phyloP scores from a whole-genome alignment of 2,797 vertebrate genomes.

The Babyrousa celebensis region DNA sequence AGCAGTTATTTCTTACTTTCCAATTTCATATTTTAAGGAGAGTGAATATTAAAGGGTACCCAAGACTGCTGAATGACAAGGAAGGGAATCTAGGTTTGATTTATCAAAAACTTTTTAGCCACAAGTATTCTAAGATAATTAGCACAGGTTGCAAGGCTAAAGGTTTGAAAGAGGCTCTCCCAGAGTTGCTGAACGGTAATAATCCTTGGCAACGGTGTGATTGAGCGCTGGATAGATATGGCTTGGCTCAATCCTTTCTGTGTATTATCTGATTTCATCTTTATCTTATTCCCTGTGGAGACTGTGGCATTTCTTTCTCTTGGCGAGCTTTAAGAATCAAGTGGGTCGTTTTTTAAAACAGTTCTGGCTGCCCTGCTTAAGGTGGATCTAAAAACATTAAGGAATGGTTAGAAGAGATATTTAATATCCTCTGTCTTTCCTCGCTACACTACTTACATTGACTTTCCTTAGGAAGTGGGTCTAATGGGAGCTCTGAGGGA shows the following conservation, averaged over 20 bases:
- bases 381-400: neutral
- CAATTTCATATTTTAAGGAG: slow-evolving; percentile 59
- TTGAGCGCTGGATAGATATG: neutral
- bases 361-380: neutral
- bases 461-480: neutral
- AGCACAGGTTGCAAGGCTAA: neutral
- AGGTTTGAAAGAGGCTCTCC: neutral
- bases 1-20: slow-evolving; percentile 37
- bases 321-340: neutral
- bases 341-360: neutral
- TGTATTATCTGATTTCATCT: slow-evolving; percentile 48
- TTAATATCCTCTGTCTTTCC: neutral
- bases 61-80: slow-evolving; percentile 28
- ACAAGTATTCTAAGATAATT: neutral
- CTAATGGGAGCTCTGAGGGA: neutral
- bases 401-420: neutral
- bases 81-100: neutral
- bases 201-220: neutral
- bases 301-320: neutral
- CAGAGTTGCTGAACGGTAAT: neutral
- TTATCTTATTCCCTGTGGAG: neutral
- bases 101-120: slow-evolving; percentile 48
- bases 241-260: slow-evolving; percentile 35
- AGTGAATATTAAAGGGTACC: neutral
- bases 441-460: neutral